Percentiles rank a stretch among this genome's conserved stretches.
phyloP scores from a whole-genome alignment of 2,113 vertebrate species.

The Polypterus senegalus region DNA sequence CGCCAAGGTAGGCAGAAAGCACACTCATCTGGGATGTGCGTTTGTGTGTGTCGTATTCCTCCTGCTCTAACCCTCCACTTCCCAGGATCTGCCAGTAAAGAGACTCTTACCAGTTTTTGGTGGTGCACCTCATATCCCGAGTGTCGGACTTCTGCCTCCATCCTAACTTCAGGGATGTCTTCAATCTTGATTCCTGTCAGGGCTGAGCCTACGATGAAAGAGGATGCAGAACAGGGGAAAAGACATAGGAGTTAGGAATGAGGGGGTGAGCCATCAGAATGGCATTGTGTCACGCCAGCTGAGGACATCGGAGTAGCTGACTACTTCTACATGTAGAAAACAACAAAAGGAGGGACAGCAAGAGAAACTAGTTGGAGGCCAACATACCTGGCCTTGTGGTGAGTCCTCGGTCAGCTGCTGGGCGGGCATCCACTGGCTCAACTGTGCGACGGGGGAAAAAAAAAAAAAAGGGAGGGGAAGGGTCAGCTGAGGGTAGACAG shows the following conservation, averaged over 20 bases:
- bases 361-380: slow-evolving; percentile 15
- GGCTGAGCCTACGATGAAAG: slow-evolving; percentile 59
- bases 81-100: background rate
- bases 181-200: slow-evolving; percentile 82
- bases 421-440: slow-evolving; percentile 84
- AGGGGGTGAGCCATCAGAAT: background rate
- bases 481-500: too few species aligned
- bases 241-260: background rate
- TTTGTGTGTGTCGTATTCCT: background rate
- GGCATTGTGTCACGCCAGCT: too few species aligned
- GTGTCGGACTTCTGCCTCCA: slow-evolving; percentile 81
- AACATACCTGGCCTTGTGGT: slow-evolving; percentile 80
- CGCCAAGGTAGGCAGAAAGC: too few species aligned
- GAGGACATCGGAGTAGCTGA: background rate
- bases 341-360: slow-evolving; percentile 20
- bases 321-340: slow-evolving; percentile 1
- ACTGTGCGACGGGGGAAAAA: slow-evolving; percentile 54
- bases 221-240: background rate
- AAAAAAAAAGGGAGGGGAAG: slow-evolving; percentile 31
- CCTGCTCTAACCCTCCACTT: background rate
- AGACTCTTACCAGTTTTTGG: slow-evolving; percentile 75
- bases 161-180: slow-evolving; percentile 77
- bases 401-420: slow-evolving; percentile 78
- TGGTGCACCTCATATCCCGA: slow-evolving; percentile 90
- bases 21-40: background rate